Conservation (phyloP, 37 sponge, comb jelly and placozoan species). For the Oopsacas minuta region DNA sequence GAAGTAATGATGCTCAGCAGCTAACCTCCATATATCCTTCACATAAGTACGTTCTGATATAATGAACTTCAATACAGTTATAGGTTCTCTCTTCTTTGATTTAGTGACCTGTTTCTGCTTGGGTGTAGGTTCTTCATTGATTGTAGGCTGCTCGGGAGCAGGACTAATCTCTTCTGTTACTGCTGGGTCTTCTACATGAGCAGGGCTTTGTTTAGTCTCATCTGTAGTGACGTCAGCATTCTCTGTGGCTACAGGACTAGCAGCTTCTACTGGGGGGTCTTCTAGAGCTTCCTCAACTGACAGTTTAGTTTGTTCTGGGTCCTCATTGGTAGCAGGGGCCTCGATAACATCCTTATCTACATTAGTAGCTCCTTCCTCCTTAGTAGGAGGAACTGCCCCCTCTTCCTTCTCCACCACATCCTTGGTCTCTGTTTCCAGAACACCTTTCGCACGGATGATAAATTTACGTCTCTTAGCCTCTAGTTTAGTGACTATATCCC, state of each 20-base stretch:
- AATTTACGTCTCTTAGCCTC: not conserved
- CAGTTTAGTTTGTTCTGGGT: not conserved
- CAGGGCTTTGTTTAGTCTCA: not conserved
- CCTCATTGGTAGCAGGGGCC: not conserved
- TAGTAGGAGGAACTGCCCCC: not conserved
- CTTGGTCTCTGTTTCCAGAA: not conserved
- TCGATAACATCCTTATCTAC: not conserved
- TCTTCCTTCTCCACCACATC: not conserved
- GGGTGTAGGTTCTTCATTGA: not conserved
- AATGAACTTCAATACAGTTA: constrained; percentile 23
- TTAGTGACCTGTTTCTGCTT: not conserved
- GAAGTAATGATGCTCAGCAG: constrained; percentile 74
- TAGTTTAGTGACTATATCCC: not conserved
- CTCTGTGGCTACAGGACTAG: not conserved
- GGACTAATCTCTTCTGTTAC: not conserved
- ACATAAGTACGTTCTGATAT: constrained; percentile 28
- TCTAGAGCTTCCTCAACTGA: not conserved
- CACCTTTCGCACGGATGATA: not conserved
- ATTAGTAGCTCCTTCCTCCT: not conserved
- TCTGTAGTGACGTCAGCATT: not conserved
- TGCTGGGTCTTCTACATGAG: not conserved
- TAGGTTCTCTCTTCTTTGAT: not conserved
- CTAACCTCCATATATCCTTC: constrained; percentile 65
- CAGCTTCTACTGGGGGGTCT: not conserved
- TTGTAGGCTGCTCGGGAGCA: not conserved